A percentile compares a stretch with the other conserved stretches of the same genome.
Conservation (phyloP, 1,140 invertebrate genomes). For the Bombus soroeensis region DNA sequence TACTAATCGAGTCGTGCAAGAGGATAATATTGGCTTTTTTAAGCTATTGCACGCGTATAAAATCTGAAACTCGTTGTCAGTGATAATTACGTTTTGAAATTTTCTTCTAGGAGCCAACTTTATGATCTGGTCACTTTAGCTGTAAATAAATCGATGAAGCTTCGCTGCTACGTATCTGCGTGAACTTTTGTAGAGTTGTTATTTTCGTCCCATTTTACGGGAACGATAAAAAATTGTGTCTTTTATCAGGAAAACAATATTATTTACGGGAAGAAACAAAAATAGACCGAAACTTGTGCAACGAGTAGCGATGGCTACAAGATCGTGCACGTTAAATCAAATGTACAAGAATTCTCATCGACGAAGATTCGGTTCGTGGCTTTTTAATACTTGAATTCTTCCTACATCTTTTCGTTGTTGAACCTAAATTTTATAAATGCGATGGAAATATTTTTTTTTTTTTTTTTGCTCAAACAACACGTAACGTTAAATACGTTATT, state of each 20-base stretch:
- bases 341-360: not conserved
- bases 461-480: no score
- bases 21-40: no score
- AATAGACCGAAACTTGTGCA: not conserved
- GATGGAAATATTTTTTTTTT: no score
- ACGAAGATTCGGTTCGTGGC: no score
- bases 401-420: not conserved
- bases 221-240: not conserved
- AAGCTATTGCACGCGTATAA: no score
- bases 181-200: not conserved
- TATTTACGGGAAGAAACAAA: not conserved
- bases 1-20: no score
- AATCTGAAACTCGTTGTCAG: no score
- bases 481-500: no score
- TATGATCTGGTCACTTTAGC: not conserved
- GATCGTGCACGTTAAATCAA: not conserved
- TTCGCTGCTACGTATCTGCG: not conserved
- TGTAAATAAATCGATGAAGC: not conserved
- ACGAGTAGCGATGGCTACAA: not conserved
- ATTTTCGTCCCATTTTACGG: not conserved
- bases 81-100: not conserved
- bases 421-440: no score
- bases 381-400: not conserved
- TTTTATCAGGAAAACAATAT: not conserved
- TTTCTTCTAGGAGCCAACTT: not conserved